Evolutionary conservation across 2,888 invertebrate genomes (phyloP), one percentile per base, ranked within the genome.

Genomic region (Heteropelma amictum): DNA sequence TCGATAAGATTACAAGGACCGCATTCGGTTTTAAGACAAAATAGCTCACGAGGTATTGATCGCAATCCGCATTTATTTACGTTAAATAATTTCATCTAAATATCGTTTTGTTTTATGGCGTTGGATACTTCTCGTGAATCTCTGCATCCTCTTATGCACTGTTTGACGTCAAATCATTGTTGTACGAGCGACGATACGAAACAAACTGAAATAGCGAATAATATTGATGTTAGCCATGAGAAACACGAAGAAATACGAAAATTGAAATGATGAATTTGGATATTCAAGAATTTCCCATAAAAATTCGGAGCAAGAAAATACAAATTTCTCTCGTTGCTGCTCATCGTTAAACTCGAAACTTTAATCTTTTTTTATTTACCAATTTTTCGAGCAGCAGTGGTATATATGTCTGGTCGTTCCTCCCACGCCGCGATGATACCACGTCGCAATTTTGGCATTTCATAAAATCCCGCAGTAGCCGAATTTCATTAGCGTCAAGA

Each of bases 371-470:
- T 14, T 4, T 38, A 38, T 38, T 64, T 85, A 90, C 90, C 90
- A 89, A 90, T 87, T 90, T 88, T 72, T 87, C 87, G 49, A 90
- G 80, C 61, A 89, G 84, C 30, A 88, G 88, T 1, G 90, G 89
- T 63, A 90, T 81, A 60, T 78, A 78, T 21, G 78, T 71, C 45
- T 67, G 75, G 5, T 82, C 70, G 33, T 63, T 53, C 54, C 76
- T 72, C 33, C 45, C 33, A 21, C 54, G 60, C 30, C 51, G 60
- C 38, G 75, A 56, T 47, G 28, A 49, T 51, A 63, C 67, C 0
- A 67, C 30, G 12, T 6, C 49, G 14, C 71, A 67, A 71, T 67
- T 71, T 21, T 35, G 47, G 38, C 60, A 71, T 28, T 54, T 61
- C 17, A 67, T 51, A 3, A 67, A 56, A 42, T 75, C 67, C 28